These are phyloP conservation scores for Halictus quadricinctus DNA, from an alignment of 2,888 invertebrate genomes.

Conservation along the genomic window DNA sequence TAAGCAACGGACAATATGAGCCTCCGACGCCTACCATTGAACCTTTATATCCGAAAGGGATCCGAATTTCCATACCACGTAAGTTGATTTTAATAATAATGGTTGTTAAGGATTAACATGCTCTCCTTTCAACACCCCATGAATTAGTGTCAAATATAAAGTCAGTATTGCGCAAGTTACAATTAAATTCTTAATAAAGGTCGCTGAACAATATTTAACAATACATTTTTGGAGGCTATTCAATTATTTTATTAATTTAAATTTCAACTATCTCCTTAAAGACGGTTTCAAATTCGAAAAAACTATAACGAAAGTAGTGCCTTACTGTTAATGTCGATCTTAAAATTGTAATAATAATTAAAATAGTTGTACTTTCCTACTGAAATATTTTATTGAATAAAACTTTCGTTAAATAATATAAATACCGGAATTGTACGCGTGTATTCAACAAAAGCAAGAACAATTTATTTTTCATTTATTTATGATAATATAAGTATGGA, in stretches of 20 bases:
- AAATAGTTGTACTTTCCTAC: neutral
- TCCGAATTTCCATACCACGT: conserved; percentile 86
- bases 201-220: neutral
- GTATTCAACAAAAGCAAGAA: too few relatives aligned
- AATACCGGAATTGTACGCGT: too few relatives aligned
- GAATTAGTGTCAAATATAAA: neutral
- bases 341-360: neutral
- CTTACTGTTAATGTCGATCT: too few relatives aligned
- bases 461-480: too few relatives aligned
- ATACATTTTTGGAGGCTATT: neutral
- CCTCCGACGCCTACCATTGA: conserved; percentile 83
- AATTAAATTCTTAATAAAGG: neutral
- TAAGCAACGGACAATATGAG: conserved; percentile 18
- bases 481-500: too few relatives aligned
- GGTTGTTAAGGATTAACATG: neutral
- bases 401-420: too few relatives aligned
- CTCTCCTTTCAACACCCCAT: neutral
- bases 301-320: neutral
- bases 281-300: too few relatives aligned
- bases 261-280: too few relatives aligned
- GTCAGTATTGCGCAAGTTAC: neutral
- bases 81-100: conserved; percentile 59
- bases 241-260: too few relatives aligned
- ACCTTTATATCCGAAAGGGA: conserved; percentile 85
- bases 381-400: neutral